A percentile compares a stretch with the other conserved stretches of the same genome.
Evolutionary conservation across 2,888 invertebrate genomes (phyloP).

Genomic region (Ennomos fuscantarius): DNA sequence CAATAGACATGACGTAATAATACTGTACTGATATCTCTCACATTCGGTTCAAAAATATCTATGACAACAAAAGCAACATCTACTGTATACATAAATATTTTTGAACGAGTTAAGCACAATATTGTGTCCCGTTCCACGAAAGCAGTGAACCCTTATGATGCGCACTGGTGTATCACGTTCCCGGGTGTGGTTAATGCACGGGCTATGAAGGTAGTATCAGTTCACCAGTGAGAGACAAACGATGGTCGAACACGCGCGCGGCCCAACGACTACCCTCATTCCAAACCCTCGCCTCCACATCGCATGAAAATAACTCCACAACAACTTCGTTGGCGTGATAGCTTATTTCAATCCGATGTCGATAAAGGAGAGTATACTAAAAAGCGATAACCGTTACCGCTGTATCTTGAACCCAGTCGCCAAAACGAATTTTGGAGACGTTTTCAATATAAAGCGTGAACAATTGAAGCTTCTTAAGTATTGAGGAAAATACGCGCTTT

Average conservation of each 20-base stretch:
- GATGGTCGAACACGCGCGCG: slow-evolving; percentile 64
- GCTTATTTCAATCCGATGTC: slow-evolving; percentile 31
- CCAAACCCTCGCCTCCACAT: slow-evolving; percentile 23
- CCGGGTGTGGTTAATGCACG: slow-evolving; percentile 64
- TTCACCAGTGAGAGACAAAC: slow-evolving; percentile 81
- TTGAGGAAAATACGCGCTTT: slow-evolving; percentile 15
- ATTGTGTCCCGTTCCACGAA: slow-evolving; percentile 75
- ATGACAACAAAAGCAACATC: slow-evolving; percentile 37
- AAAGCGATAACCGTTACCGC: slow-evolving; percentile 28
- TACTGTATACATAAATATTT: slow-evolving; percentile 63
- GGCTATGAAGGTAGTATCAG: slow-evolving; percentile 62
- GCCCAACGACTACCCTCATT: slow-evolving; percentile 48
- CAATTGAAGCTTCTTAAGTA: slow-evolving; percentile 20
- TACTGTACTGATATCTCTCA: slow-evolving; percentile 57
- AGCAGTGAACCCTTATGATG: slow-evolving; percentile 80
- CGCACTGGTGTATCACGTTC: slow-evolving; percentile 73
- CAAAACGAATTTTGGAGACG: slow-evolving; percentile 14
- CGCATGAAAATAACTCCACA: slow-evolving; percentile 38
- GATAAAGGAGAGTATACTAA: slow-evolving; percentile 24
- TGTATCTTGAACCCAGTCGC: slow-evolving; percentile 23
- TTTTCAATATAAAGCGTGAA: slow-evolving; percentile 24
- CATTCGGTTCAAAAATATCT: slow-evolving; percentile 65
- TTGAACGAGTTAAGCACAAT: slow-evolving; percentile 54
- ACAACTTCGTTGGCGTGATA: slow-evolving; percentile 15
- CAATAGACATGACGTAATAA: slow-evolving; percentile 59